Evolutionary conservation across 2,888 invertebrate species (phyloP).

Genomic region (Oscheius sp.): DNA sequence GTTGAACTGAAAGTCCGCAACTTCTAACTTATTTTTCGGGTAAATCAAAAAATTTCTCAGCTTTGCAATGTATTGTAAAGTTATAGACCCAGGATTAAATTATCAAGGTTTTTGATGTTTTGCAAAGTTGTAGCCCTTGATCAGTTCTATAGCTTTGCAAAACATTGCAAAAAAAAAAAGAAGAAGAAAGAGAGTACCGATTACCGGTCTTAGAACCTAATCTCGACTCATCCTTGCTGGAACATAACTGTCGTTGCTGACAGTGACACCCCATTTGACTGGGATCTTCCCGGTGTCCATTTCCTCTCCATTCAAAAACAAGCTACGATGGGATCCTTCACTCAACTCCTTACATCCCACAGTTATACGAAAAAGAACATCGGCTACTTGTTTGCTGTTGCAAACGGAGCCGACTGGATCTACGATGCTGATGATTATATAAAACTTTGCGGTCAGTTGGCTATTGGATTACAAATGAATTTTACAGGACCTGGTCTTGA

Average conservation of each 20-base stretch:
- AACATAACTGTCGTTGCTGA: conserved; percentile 41
- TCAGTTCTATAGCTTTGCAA: too few relatives aligned
- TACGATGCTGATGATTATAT: conserved; percentile 42
- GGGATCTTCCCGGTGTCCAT: conserved; percentile 38
- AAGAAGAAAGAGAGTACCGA: too few relatives aligned
- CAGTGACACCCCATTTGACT: conserved; percentile 39
- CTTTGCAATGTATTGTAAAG: too few relatives aligned
- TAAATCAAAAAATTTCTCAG: too few relatives aligned
- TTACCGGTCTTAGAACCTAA: too few relatives aligned
- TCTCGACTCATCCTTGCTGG: conserved; percentile 29
- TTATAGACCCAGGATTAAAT: too few relatives aligned
- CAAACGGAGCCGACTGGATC: conserved; percentile 40
- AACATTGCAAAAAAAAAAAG: too few relatives aligned
- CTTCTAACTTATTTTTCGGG: too few relatives aligned
- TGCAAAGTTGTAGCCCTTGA: too few relatives aligned
- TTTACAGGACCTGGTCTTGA: conserved; percentile 44
- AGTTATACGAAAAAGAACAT: conserved; percentile 36
- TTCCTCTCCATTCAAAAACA: conserved; percentile 35
- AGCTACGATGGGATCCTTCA: neutral
- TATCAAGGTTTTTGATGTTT: neutral
- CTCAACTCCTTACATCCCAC: neutral
- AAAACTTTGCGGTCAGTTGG: conserved; percentile 29
- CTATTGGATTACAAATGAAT: neutral
- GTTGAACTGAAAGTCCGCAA: too few relatives aligned
- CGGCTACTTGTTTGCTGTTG: conserved; percentile 39